A percentile compares a stretch with the other conserved stretches of the same genome.
Conservation (phyloP, 2,888 invertebrate species). For the Melanophora roralis region DNA sequence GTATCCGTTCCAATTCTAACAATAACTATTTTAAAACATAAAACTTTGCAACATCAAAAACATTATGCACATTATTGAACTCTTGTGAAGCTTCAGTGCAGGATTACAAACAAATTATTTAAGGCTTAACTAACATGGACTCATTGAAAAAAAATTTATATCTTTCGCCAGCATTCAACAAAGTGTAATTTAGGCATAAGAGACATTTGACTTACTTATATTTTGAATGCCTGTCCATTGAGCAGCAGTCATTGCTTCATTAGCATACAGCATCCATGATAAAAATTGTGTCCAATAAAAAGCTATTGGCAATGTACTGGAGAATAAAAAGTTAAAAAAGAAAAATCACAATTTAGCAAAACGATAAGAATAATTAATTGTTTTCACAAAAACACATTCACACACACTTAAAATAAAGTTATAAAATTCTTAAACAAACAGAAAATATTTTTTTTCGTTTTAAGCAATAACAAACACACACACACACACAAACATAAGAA, state of each 20-base stretch:
- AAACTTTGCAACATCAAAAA: too few relatives aligned
- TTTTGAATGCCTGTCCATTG: constrained; percentile 86
- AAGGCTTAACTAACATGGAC: background rate
- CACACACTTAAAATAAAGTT: too few relatives aligned
- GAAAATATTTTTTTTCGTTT: too few relatives aligned
- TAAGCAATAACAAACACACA: background rate
- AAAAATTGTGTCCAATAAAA: constrained; percentile 87
- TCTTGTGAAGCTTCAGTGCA: too few relatives aligned
- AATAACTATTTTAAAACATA: too few relatives aligned
- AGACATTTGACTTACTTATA: constrained; percentile 70
- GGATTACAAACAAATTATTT: background rate
- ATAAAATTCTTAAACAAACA: too few relatives aligned
- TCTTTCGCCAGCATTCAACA: background rate
- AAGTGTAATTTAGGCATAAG: background rate
- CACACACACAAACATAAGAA: background rate
- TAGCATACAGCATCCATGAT: constrained; percentile 92
- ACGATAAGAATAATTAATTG: background rate
- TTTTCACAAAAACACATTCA: constrained; percentile 11
- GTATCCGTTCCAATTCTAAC: too few relatives aligned
- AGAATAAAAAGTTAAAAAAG: constrained; percentile 38
- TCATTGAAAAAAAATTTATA: background rate
- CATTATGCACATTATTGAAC: too few relatives aligned
- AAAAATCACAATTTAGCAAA: background rate
- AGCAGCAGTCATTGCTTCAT: constrained; percentile 88
- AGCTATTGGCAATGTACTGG: constrained; percentile 83